Conservation (phyloP, 1,140 invertebrate genomes). For the Akabosia matsudoensis region DNA sequence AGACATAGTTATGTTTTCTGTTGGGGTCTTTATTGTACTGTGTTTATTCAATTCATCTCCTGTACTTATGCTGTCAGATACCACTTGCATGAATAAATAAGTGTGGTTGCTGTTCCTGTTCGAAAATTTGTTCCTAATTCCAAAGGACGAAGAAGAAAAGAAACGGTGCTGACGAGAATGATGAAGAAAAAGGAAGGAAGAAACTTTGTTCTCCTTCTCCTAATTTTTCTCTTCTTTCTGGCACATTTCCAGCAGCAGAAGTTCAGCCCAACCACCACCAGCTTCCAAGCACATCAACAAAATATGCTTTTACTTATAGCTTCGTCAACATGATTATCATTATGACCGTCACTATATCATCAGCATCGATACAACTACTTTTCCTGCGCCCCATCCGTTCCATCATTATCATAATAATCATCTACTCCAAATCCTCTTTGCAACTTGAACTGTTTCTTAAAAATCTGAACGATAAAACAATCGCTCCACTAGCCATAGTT, state of each 20-base stretch:
- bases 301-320: neutral
- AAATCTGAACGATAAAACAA: no score
- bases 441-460: no score
- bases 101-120: neutral
- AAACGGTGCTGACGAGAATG: neutral
- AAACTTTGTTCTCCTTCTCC: neutral
- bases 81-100: no score
- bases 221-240: neutral
- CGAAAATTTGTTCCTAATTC: neutral
- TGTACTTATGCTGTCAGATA: no score
- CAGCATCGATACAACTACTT: neutral
- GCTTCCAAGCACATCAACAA: neutral
- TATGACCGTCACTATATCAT: no score
- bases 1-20: no score
- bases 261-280: neutral
- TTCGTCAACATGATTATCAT: neutral
- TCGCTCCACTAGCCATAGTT: no score
- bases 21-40: no score
- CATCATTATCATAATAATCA: neutral
- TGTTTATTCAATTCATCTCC: no score
- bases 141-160: neutral
- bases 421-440: no score
- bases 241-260: neutral
- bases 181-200: neutral
- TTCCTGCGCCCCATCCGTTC: neutral